Evolutionary conservation across 2,113 vertebrate genomes (phyloP).

Genomic region (Chlorocebus sabaeus): DNA sequence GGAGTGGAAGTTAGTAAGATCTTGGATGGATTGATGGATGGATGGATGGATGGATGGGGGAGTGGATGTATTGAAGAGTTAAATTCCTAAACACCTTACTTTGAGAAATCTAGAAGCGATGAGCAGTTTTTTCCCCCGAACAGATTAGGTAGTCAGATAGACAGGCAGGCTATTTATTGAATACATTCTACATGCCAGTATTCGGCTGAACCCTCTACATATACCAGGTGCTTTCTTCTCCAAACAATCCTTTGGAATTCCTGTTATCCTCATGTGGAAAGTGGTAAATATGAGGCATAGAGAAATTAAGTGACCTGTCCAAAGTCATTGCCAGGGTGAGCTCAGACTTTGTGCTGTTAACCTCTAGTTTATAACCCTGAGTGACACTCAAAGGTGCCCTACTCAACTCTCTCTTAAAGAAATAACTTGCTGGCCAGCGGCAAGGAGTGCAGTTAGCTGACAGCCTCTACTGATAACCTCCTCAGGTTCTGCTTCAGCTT

Average conservation of each 20-base stretch:
- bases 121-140: neutral
- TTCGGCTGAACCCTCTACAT: neutral
- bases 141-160: neutral
- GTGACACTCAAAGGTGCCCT: neutral
- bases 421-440: neutral
- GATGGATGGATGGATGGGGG: neutral
- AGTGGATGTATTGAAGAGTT: neutral
- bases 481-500: neutral
- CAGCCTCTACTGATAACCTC: neutral
- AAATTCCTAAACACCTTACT: neutral
- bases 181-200: neutral
- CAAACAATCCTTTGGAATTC: slow-evolving; percentile 11
- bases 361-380: neutral
- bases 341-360: neutral
- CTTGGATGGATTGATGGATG: neutral
- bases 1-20: neutral
- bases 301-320: neutral
- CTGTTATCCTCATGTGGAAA: neutral
- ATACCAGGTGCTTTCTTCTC: neutral
- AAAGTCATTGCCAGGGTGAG: neutral
- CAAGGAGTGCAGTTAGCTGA: neutral
- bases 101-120: slow-evolving; percentile 20
- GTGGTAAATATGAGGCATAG: neutral
- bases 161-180: neutral
- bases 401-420: neutral